Conservation (phyloP, 2,797 vertebrate species). For the Dallia pectoralis region DNA sequence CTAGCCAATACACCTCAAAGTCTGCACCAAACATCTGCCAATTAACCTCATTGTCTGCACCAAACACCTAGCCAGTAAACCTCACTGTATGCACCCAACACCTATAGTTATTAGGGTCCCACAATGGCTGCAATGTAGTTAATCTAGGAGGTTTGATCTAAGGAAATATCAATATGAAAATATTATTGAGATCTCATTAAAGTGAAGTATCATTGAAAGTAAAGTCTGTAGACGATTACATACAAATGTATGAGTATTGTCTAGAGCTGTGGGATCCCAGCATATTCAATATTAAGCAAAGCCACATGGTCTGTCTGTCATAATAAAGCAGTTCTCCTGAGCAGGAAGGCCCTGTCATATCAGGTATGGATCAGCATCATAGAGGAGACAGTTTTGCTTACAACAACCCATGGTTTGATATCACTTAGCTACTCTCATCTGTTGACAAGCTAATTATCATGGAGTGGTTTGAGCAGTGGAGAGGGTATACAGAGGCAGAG, state of each 20-base stretch:
- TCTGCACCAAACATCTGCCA: no score
- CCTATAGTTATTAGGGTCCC: neutral
- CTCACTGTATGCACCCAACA: neutral
- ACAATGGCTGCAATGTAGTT: neutral
- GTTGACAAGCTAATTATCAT: constrained; percentile 43
- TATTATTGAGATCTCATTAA: no score
- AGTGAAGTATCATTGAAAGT: neutral
- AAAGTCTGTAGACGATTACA: constrained; percentile 9
- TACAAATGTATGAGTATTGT: neutral
- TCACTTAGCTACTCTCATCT: constrained; percentile 44
- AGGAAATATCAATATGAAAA: no score
- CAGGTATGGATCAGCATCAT: constrained; percentile 56
- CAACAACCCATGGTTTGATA: constrained; percentile 47
- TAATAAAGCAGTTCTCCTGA: constrained; percentile 28
- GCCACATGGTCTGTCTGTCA: neutral
- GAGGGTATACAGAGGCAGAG: constrained; percentile 16
- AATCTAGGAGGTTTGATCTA: neutral
- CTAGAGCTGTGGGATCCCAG: neutral
- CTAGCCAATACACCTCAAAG: no score
- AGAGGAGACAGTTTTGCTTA: constrained; percentile 57
- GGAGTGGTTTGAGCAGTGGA: constrained; percentile 24
- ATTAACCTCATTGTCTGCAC: no score
- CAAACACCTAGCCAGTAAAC: no score
- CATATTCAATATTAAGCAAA: constrained; percentile 4
- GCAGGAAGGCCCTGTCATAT: constrained; percentile 32